A percentile compares a stretch with the other conserved stretches of the same genome.
These are phyloP conservation scores for Arctocebus calabarensis DNA, from an alignment of 2,797 vertebrate species.

Conservation along the genomic window DNA sequence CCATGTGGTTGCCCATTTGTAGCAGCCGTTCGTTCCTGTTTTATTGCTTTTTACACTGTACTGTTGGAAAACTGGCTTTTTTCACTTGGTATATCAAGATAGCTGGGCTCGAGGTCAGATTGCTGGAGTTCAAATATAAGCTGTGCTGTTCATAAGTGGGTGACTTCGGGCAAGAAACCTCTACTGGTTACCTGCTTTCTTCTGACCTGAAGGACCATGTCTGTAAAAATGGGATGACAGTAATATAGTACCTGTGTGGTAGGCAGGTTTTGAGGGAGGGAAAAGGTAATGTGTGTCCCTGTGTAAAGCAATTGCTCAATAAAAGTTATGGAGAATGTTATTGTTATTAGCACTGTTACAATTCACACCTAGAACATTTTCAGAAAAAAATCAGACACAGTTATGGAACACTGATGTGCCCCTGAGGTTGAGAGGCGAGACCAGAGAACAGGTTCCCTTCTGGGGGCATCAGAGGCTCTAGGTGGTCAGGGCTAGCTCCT, in stretches of 20 bases:
- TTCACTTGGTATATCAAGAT: not conserved
- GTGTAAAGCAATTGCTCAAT: not conserved
- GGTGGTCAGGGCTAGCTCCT: not conserved
- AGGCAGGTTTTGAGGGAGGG: not conserved
- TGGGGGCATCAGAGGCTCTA: not conserved
- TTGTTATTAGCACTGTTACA: not conserved
- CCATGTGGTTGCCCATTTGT: not conserved
- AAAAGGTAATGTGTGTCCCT: not conserved
- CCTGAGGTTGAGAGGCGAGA: not conserved
- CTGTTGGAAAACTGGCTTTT: not conserved
- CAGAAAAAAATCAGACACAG: not conserved
- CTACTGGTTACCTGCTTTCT: not conserved
- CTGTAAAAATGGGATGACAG: not conserved
- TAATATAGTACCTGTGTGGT: not conserved
- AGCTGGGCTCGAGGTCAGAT: not conserved
- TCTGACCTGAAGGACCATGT: not conserved
- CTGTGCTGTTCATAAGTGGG: not conserved
- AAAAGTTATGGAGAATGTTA: not conserved
- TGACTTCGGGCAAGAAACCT: not conserved
- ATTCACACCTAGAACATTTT: not conserved
- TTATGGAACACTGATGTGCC: accelerated
- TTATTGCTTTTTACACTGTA: not conserved
- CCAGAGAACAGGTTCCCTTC: not conserved
- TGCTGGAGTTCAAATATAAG: not conserved
- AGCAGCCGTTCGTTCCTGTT: not conserved